phyloP scores from a whole-genome alignment of 2,113 vertebrate species.

The Rhabdomys dilectus region DNA sequence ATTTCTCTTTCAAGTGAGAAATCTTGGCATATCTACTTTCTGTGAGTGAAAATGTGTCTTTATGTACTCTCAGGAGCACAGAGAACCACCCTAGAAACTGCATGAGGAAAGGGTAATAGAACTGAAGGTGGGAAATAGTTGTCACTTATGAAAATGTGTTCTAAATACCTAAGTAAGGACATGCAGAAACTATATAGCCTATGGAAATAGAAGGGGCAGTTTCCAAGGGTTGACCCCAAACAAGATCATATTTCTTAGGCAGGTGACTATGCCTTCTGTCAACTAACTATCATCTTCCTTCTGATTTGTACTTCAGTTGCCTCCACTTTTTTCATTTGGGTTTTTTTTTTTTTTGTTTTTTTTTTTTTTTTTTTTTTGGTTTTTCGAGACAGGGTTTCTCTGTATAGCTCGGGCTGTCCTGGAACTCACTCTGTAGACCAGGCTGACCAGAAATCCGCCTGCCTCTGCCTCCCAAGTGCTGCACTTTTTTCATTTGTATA shows the following conservation, averaged over 20 bases:
- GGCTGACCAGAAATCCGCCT: too few relatives aligned
- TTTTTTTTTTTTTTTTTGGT: too few relatives aligned
- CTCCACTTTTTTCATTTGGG: conserved; percentile 48
- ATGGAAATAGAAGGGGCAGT: conserved; percentile 22
- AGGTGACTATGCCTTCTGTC: neutral
- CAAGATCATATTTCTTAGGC: conserved; percentile 36
- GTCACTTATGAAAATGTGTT: conserved; percentile 54
- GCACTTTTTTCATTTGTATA: conserved; percentile 52
- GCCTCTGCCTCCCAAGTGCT: too few relatives aligned
- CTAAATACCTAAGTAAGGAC: neutral
- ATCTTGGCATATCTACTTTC: conserved; percentile 28
- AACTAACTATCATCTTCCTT: conserved; percentile 39
- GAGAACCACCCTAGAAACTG: conserved; percentile 45
- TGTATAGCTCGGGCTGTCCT: too few relatives aligned
- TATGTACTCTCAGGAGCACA: conserved; percentile 35
- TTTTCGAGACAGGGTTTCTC: too few relatives aligned
- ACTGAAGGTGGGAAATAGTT: conserved; percentile 39
- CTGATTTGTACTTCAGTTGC: neutral
- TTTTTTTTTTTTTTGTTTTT: too few relatives aligned
- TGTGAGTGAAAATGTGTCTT: conserved; percentile 61
- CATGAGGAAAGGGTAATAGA: conserved; percentile 11
- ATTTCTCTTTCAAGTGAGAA: conserved; percentile 56
- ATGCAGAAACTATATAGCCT: conserved; percentile 22
- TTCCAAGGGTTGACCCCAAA: neutral
- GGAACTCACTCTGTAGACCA: too few relatives aligned